Base-by-base conservation (phyloP, 2,797 vertebrate species). In the Remorina albescens region DNA sequence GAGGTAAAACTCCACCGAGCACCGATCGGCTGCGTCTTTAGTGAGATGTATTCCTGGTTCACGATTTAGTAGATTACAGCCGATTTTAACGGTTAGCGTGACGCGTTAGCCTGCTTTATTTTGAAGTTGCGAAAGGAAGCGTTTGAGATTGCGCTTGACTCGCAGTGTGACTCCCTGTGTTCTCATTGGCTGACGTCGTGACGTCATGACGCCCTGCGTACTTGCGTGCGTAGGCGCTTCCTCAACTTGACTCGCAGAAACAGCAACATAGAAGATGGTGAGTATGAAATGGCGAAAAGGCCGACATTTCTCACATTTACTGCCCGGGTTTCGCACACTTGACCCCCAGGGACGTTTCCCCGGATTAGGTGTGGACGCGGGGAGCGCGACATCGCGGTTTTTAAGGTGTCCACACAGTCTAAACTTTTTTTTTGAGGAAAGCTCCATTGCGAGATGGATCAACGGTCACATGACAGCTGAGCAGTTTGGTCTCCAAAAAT, bases 191-290 rank as follows among this genome's bases (percentile, higher is more conserved):
- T 77, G 71, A 74, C 58, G 47, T 1, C 13, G 4, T 64, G 68
- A 88, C 84, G 84, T 41, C 15, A n/a, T n/a, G n/a, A n/a, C n/a
- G n/a, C n/a, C n/a, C n/a, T n/a, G n/a, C n/a, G n/a, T n/a, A n/a
- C n/a, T 25, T 46, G 54, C 76, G 83, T 83, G 49, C 83, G 76
- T 69, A 78, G 84, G 80, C 80, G 79, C 91, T 93, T 93, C 92
- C 93, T 88, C 82, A 85, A 89, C 61, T 82, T 78, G 74, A 69
- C 78, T 74, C 73, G 81, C 73, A 86, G 88, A 64, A 74, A 78
- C 84, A 87, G 89, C 87, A 86, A 83, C 86, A 91, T 82, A 89
- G 80, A 95, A 94, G 89, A 95, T 95, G 95, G 95, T 95, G 88
- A 93, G 94, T 92, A 86, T 63, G 71, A 89, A 92, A 90, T 58